Base-by-base conservation (phyloP, 2,797 vertebrate species). In the Craterocephalus amniculus region DNA sequence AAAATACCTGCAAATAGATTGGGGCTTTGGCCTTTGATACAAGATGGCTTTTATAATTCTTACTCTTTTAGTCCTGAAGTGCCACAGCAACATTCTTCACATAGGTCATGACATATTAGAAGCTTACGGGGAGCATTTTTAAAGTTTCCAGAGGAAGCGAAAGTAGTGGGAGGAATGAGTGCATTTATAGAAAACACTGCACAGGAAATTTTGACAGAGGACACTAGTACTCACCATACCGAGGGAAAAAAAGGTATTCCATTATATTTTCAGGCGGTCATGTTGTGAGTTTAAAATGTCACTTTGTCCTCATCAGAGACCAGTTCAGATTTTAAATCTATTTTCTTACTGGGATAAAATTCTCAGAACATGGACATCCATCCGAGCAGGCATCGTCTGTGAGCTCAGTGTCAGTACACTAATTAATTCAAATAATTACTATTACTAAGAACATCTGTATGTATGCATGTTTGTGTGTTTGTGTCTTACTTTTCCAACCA, bases 121-220 rank as follows among this genome's bases (percentile, higher is more conserved):
- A 58, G 55, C 36, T 74, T 31, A 12, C 8, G 2, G 31, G 1
- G 12, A 29, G 16, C 2, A 9, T 13, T 67, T 35, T 61, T 35
- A 64, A 57, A 73, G n/a, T 64, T 72, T 80, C 63, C 58, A 76
- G 16, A 71, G 72, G 70, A 83, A 81, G 70, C 65, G 68, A 78
- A 72, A 76, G 57, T 32, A 27, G 43, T 27, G 26, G 12, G 45
- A n/a, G 26, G 7, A 59, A 24, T 14, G 29, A 49, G 4, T 35
- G 4, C 3, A 35, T 58, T 10, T 31, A 29, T 36, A 32, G 52
- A 61, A 74, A 5, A 3, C 45, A 32, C 13, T 7, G 11, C 26
- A 54, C 6, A 63, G n/a, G 6, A 55, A 20, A 31, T 40, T n/a
- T 24, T 14, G 55, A 59, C 27, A 16, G 11, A 38, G 12, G 20